A percentile compares a stretch with the other conserved stretches of the same genome.
Conservation (phyloP, 2,797 vertebrate genomes). For the Sebastolobus alascanus region DNA sequence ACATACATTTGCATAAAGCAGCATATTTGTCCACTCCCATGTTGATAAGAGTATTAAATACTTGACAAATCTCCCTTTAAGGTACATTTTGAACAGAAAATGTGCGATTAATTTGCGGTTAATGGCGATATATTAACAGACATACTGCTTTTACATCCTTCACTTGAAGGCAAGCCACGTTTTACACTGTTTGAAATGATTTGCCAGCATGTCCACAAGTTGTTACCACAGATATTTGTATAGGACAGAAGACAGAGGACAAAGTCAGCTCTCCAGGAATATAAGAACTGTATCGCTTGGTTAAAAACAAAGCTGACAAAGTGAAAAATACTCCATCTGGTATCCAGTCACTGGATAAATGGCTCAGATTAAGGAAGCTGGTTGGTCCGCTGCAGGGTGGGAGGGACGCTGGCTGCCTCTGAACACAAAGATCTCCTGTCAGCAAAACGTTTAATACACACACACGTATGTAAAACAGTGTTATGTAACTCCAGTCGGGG, state of each 20-base stretch:
- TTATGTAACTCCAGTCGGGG: conserved; percentile 37
- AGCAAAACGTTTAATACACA: conserved; percentile 13
- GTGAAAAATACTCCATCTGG: background rate
- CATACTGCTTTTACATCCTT: background rate
- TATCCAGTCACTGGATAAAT: background rate
- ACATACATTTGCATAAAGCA: too few species aligned
- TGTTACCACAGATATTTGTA: background rate
- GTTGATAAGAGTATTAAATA: too few species aligned
- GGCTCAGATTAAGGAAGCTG: background rate
- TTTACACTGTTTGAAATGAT: background rate
- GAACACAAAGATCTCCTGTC: conserved; percentile 5
- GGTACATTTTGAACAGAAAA: too few species aligned
- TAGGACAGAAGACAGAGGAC: background rate
- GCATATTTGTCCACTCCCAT: too few species aligned
- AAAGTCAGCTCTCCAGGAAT: background rate
- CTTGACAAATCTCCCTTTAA: too few species aligned
- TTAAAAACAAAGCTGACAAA: background rate
- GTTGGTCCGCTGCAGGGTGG: background rate
- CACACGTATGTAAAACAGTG: conserved; percentile 1
- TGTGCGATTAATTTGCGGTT: too few species aligned
- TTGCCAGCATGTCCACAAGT: background rate
- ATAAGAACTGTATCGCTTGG: background rate
- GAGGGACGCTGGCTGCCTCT: background rate
- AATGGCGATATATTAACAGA: too few species aligned
- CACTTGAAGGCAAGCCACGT: background rate